Evolutionary conservation across 2,113 vertebrate species (phyloP).

Genomic region (Dissostichus mawsoni): DNA sequence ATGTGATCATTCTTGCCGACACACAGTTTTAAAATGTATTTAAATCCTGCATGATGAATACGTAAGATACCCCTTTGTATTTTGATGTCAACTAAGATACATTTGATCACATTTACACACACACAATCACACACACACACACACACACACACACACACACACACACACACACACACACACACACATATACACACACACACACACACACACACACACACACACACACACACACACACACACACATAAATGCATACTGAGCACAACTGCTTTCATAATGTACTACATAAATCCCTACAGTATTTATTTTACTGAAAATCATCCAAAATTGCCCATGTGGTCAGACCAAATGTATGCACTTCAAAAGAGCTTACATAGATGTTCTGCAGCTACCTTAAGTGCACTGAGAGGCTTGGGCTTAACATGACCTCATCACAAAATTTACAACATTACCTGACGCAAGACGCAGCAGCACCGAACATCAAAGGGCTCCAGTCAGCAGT

Average conservation of each 20-base stretch:
- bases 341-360: constrained; percentile 57
- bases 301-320: constrained; percentile 37
- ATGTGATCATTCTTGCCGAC: constrained; percentile 7
- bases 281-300: constrained; percentile 52
- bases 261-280: not conserved
- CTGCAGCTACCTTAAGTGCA: constrained; percentile 56
- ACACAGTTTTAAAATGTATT: not conserved
- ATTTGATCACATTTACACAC: not conserved
- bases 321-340: constrained; percentile 43
- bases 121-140: too few relatives aligned
- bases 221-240: too few relatives aligned
- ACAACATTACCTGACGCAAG: constrained; percentile 57
- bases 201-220: too few relatives aligned
- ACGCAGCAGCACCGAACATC: constrained; percentile 60
- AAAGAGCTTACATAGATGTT: constrained; percentile 70
- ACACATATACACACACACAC: too few relatives aligned
- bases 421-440: constrained; percentile 67
- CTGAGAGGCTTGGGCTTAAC: constrained; percentile 60
- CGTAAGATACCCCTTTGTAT: not conserved
- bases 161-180: too few relatives aligned
- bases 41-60: constrained; percentile 5
- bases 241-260: too few relatives aligned
- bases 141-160: too few relatives aligned
- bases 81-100: constrained; percentile 18
- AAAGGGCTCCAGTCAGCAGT: constrained; percentile 65